Evolutionary conservation across 2,797 vertebrate genomes (phyloP).

Genomic region (Oreonectes daqikongensis): DNA sequence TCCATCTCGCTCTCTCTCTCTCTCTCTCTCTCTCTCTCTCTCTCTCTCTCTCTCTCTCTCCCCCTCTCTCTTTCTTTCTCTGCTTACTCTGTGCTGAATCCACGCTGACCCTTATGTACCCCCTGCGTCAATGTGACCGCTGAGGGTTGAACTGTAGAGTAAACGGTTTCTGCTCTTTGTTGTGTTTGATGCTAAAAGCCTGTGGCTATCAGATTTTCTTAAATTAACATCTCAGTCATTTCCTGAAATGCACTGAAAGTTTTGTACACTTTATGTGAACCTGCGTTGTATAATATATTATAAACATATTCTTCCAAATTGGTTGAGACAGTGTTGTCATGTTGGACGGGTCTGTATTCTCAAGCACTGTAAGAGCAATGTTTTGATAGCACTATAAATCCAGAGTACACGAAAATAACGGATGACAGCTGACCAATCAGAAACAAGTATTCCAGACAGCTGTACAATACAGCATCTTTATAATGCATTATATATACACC

Average conservation of each 20-base stretch:
- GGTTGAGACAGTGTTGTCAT: background rate
- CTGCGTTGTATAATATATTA: background rate
- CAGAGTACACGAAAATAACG: background rate
- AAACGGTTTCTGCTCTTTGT: background rate
- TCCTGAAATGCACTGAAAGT: background rate
- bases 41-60: constrained; percentile 34
- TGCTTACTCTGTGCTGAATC: background rate
- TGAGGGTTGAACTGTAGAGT: constrained; percentile 1
- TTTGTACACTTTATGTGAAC: background rate
- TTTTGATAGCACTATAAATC: too few species aligned
- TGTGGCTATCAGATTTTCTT: background rate
- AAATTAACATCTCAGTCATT: constrained; percentile 1
- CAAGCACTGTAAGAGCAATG: background rate
- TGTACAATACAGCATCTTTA: background rate
- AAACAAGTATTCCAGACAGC: background rate
- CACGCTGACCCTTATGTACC: constrained; percentile 1
- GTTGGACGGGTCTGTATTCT: background rate
- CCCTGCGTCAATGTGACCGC: background rate
- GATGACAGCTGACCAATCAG: background rate
- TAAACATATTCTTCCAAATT: background rate
- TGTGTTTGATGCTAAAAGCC: constrained; percentile 6
- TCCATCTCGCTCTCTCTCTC: constrained; percentile 27
- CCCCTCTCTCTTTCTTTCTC: constrained; percentile 6
- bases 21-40: constrained; percentile 19
- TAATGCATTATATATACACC: background rate